These are phyloP conservation scores for Octodonta nipae DNA, from an alignment of 2,888 invertebrate species.

Conservation along the genomic window DNA sequence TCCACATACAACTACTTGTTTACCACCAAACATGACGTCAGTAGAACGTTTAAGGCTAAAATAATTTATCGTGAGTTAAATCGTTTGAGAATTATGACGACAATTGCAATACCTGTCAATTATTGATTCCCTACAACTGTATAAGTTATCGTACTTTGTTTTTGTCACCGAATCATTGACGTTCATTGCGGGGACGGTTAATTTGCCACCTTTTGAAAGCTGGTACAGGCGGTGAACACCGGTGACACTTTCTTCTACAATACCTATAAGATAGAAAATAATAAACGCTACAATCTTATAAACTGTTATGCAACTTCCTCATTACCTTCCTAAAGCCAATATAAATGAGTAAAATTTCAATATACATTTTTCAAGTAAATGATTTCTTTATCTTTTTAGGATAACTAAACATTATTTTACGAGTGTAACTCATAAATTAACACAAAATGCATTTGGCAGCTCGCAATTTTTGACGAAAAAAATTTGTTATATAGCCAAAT, in stretches of 20 bases:
- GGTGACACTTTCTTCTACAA: slow-evolving; percentile 94
- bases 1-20: slow-evolving; percentile 90
- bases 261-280: slow-evolving; percentile 48
- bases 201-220: slow-evolving; percentile 82
- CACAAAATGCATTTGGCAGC: too few species aligned
- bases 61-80: slow-evolving; percentile 2
- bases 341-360: too few species aligned
- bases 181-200: slow-evolving; percentile 95
- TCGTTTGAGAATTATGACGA: not conserved
- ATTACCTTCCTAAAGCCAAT: too few species aligned
- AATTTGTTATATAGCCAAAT: too few species aligned
- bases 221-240: slow-evolving; percentile 96
- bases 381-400: too few species aligned
- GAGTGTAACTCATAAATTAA: too few species aligned
- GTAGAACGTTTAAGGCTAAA: slow-evolving; percentile 64
- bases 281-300: too few species aligned
- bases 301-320: too few species aligned
- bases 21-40: slow-evolving; percentile 95
- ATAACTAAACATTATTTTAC: too few species aligned
- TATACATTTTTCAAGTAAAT: too few species aligned
- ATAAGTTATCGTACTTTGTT: slow-evolving; percentile 94
- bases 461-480: too few species aligned
- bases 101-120: slow-evolving; percentile 52
- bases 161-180: slow-evolving; percentile 97
- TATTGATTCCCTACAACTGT: slow-evolving; percentile 86